Evolutionary conservation across 2,797 vertebrate species (phyloP).

Genomic region (Rhabdomys pumilio): DNA sequence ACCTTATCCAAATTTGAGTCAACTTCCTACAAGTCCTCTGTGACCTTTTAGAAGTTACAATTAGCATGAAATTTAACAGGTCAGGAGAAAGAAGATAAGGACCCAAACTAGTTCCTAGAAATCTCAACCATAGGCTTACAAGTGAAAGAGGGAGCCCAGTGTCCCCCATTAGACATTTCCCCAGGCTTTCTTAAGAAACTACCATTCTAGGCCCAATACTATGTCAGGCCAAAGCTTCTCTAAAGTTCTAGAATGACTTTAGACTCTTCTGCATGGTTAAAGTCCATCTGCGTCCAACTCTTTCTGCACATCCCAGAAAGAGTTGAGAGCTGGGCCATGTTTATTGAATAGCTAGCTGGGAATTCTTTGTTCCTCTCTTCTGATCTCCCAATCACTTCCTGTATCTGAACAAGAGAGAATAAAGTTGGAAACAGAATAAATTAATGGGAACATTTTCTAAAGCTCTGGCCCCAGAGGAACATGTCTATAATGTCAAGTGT

Average conservation of each 20-base stretch:
- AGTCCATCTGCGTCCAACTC: neutral
- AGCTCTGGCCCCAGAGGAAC: neutral
- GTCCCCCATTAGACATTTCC: rapidly evolving
- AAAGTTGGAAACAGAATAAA: neutral
- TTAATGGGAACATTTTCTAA: neutral
- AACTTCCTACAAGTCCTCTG: neutral
- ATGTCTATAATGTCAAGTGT: neutral
- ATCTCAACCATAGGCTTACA: neutral
- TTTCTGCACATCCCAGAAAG: neutral
- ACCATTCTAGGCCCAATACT: neutral
- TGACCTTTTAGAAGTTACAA: neutral
- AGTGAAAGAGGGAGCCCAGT: neutral
- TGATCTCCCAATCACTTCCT: neutral
- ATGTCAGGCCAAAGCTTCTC: neutral
- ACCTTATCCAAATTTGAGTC: neutral
- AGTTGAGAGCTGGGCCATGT: neutral
- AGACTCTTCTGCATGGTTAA: neutral
- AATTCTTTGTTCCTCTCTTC: neutral
- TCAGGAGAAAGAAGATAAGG: neutral
- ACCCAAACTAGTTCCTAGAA: neutral
- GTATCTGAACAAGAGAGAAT: neutral
- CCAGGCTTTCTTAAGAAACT: too few relatives aligned
- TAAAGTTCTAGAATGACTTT: neutral
- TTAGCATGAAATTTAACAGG: neutral
- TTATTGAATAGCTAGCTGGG: neutral